Percentiles rank a stretch among this genome's conserved stretches.
Conservation (phyloP, 1,140 invertebrate species). For the Elymnias hypermnestra region DNA sequence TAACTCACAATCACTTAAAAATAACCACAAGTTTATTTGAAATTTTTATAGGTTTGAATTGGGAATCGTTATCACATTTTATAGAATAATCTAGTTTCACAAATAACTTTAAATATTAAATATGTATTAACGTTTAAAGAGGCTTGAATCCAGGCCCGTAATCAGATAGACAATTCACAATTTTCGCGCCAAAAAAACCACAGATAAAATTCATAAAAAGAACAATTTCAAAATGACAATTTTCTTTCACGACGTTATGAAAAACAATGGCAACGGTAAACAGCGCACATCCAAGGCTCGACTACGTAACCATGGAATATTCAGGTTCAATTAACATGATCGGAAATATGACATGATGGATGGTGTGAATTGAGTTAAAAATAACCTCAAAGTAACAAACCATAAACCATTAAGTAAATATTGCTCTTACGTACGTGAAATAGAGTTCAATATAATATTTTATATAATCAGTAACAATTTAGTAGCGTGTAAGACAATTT, state of each 20-base stretch:
- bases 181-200: no score
- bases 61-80: no score
- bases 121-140: no score
- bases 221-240: background rate
- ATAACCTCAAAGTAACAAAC: background rate
- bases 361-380: slow-evolving; percentile 18
- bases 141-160: no score
- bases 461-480: no score
- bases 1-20: no score
- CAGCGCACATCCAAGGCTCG: background rate
- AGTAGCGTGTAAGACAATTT: no score
- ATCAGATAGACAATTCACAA: no score
- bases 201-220: background rate
- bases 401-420: background rate
- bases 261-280: background rate
- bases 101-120: no score
- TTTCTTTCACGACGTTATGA: background rate
- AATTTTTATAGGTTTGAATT: no score
- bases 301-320: slow-evolving; percentile 23
- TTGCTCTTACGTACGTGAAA: background rate
- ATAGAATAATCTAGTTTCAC: background rate
- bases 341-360: slow-evolving; percentile 26
- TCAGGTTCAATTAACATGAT: slow-evolving; percentile 22
- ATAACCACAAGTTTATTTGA: no score
- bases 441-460: background rate